phyloP scores from a whole-genome alignment of 2,888 invertebrate genomes.

The Ormyrus labotus region DNA sequence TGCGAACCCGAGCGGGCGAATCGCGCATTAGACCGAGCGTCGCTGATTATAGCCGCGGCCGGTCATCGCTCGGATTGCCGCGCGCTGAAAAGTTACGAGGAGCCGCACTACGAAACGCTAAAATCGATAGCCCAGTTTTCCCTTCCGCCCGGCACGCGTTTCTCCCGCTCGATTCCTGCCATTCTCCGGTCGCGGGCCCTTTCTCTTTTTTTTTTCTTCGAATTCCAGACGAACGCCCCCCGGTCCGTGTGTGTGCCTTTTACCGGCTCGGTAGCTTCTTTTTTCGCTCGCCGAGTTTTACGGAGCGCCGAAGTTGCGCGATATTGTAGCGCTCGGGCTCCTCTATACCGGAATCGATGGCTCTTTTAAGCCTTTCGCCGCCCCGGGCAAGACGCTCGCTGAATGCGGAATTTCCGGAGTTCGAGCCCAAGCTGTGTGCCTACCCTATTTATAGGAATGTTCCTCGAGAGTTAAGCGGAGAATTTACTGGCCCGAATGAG shows the following conservation, averaged over 20 bases:
- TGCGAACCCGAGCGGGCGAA: too few species aligned
- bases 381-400: too few species aligned
- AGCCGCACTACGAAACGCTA: slow-evolving; percentile 26
- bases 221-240: slow-evolving; percentile 11
- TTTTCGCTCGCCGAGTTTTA: too few species aligned
- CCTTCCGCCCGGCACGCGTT: slow-evolving; percentile 1
- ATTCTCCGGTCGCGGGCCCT: neutral
- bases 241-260: too few species aligned
- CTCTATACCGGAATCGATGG: neutral
- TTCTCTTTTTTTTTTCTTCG: slow-evolving; percentile 13
- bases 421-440: too few species aligned
- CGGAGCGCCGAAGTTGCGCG: neutral
- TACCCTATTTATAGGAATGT: neutral
- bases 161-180: neutral
- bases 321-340: neutral
- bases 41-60: slow-evolving; percentile 8
- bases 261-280: too few species aligned
- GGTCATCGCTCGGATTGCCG: slow-evolving; percentile 25
- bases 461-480: too few species aligned
- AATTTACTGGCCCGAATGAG: too few species aligned
- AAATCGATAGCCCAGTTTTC: slow-evolving; percentile 53
- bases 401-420: too few species aligned
- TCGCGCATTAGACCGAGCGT: too few species aligned
- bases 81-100: slow-evolving; percentile 39
- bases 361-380: too few species aligned